phyloP scores from a whole-genome alignment of 2,888 invertebrate species.

The Tethea ocularis region DNA sequence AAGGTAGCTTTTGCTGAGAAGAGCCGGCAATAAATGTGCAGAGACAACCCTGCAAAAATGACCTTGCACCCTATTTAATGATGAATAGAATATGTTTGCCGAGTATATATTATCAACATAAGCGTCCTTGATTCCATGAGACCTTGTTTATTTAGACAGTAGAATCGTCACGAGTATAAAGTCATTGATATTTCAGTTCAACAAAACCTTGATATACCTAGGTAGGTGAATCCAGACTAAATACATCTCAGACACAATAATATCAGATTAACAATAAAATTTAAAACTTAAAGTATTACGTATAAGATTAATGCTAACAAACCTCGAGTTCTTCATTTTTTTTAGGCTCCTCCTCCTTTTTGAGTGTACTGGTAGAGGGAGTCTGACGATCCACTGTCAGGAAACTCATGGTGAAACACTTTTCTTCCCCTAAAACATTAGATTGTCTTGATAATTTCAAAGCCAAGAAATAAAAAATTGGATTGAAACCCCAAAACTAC shows the following conservation, averaged over 20 bases:
- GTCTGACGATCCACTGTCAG: constrained; percentile 57
- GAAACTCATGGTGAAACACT: constrained; percentile 55
- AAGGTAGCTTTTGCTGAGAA: no score
- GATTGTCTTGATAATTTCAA: background rate
- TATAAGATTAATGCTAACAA: background rate
- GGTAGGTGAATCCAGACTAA: background rate
- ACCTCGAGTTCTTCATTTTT: constrained; percentile 72
- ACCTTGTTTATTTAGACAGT: background rate
- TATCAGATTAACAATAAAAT: no score
- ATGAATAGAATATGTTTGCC: no score
- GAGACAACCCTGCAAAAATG: no score
- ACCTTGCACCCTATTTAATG: no score
- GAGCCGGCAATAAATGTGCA: no score
- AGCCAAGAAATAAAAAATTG: background rate
- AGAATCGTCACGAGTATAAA: no score
- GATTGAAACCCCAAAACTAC: no score
- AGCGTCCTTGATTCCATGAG: background rate
- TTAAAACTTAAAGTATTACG: background rate
- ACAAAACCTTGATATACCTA: background rate
- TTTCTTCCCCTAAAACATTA: background rate
- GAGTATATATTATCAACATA: no score
- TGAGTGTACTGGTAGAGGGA: constrained; percentile 47
- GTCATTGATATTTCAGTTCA: no score
- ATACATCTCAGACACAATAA: no score
- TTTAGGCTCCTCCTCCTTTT: constrained; percentile 48